phyloP scores from a whole-genome alignment of 2,888 invertebrate genomes.

The Cremastobaeus sp. region DNA sequence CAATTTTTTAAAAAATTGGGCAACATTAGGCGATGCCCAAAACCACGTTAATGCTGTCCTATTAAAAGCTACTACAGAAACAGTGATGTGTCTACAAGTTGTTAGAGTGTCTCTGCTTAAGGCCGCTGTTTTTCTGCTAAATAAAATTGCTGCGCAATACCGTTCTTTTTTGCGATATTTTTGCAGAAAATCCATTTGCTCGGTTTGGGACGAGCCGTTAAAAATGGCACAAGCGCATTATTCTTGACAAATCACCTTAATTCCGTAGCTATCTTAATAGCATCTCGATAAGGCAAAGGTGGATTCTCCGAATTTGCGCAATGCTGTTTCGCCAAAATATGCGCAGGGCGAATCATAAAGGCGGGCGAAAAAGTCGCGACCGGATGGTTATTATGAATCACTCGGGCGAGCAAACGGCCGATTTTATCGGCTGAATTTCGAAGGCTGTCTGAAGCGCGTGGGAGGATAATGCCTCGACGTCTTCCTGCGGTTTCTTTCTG shows the following conservation, averaged over 20 bases:
- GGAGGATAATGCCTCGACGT: constrained; percentile 72
- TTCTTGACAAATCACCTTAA: constrained; percentile 21
- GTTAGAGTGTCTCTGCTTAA: too few species aligned
- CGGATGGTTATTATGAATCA: constrained; percentile 73
- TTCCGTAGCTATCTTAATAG: constrained; percentile 40
- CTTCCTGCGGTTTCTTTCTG: constrained; percentile 61
- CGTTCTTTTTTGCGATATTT: too few species aligned
- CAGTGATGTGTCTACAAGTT: too few species aligned
- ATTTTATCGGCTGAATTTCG: constrained; percentile 75
- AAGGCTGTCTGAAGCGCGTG: constrained; percentile 69
- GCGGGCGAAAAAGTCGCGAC: constrained; percentile 60
- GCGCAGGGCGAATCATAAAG: constrained; percentile 59
- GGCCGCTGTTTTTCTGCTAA: too few species aligned
- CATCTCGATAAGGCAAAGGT: constrained; percentile 27
- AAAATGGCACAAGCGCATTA: background rate
- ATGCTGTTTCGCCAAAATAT: constrained; percentile 54
- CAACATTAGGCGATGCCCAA: too few species aligned
- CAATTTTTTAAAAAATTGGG: too few species aligned
- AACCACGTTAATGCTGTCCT: too few species aligned
- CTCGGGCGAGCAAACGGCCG: constrained; percentile 69
- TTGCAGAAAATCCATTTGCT: too few species aligned
- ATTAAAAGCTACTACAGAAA: too few species aligned
- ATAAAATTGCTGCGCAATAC: too few species aligned
- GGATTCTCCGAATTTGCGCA: constrained; percentile 42
- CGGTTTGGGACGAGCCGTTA: too few species aligned